Percentiles rank a stretch among this genome's conserved stretches.
These are phyloP conservation scores for Mormyrops boulengeri DNA, from an alignment of 2,797 vertebrate species.

Conservation along the genomic window DNA sequence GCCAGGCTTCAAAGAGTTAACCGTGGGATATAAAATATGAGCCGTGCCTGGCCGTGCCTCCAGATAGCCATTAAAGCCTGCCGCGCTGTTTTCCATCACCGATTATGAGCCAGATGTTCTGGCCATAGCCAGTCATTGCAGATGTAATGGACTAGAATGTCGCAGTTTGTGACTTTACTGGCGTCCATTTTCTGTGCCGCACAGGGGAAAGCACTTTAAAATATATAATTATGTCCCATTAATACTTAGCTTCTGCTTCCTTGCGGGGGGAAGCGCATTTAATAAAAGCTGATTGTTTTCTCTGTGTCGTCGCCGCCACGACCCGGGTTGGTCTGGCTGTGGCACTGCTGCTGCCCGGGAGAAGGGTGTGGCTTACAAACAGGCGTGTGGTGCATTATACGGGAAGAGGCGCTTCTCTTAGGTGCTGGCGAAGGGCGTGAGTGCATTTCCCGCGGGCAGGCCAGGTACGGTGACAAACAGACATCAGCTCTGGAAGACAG, in stretches of 20 bases:
- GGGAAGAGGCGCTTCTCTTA: too few relatives aligned
- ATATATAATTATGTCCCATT: conserved; percentile 96
- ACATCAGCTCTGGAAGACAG: conserved; percentile 16
- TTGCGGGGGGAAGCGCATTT: conserved; percentile 76
- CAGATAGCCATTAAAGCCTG: conserved; percentile 94
- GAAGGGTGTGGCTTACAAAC: neutral
- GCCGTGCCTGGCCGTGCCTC: conserved; percentile 74
- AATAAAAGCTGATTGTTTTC: conserved; percentile 75
- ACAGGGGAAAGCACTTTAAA: conserved; percentile 80
- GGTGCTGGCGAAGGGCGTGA: neutral
- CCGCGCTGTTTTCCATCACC: conserved; percentile 88
- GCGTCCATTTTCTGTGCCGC: conserved; percentile 89
- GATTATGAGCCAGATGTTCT: conserved; percentile 96
- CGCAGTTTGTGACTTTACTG: conserved; percentile 93
- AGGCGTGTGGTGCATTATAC: neutral
- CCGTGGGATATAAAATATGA: conserved; percentile 73
- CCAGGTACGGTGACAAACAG: conserved; percentile 29
- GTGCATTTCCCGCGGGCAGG: neutral
- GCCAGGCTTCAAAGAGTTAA: conserved; percentile 78
- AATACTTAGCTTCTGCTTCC: conserved; percentile 86
- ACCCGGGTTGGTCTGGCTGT: neutral
- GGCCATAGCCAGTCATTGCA: conserved; percentile 93
- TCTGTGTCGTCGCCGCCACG: conserved; percentile 24
- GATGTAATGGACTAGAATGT: conserved; percentile 98
- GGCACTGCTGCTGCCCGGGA: neutral